phyloP scores from a whole-genome alignment of 2,888 invertebrate genomes.

The Andrena praecox region DNA sequence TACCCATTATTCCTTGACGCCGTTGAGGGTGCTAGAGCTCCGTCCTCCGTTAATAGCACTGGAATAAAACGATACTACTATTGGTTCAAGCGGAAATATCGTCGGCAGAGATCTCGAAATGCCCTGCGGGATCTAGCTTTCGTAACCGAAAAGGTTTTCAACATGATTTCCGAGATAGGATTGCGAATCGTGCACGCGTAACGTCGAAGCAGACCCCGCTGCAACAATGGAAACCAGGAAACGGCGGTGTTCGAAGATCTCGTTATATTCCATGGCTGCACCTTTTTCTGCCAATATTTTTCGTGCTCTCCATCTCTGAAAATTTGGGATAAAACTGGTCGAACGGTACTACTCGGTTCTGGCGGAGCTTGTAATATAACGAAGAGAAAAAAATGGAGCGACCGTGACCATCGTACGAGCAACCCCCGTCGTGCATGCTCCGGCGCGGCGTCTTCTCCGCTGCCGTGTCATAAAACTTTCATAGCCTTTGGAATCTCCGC shows the following conservation, averaged over 20 bases:
- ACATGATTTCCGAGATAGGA: conserved; percentile 16
- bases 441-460: conserved; percentile 29
- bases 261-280: conserved; percentile 15
- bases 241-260: conserved; percentile 23
- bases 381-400: conserved; percentile 6
- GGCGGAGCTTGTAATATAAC: not conserved
- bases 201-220: conserved; percentile 1
- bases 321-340: not conserved
- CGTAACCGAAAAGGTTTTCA: not conserved
- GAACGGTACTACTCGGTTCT: not conserved
- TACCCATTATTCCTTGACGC: not conserved
- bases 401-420: conserved; percentile 4
- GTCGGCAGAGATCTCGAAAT: not conserved
- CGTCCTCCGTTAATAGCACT: no score
- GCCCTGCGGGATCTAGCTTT: not conserved
- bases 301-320: not conserved
- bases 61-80: not conserved
- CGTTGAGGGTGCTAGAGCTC: not conserved
- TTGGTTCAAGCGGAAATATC: not conserved
- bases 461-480: conserved; percentile 65
- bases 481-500: conserved; percentile 63
- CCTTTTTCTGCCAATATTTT: not conserved
- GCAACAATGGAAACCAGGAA: conserved; percentile 26
- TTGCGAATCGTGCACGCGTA: not conserved
- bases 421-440: conserved; percentile 23